Evolutionary conservation across 2,797 vertebrate genomes (phyloP).

Genomic region (Crenuchus spilurus): DNA sequence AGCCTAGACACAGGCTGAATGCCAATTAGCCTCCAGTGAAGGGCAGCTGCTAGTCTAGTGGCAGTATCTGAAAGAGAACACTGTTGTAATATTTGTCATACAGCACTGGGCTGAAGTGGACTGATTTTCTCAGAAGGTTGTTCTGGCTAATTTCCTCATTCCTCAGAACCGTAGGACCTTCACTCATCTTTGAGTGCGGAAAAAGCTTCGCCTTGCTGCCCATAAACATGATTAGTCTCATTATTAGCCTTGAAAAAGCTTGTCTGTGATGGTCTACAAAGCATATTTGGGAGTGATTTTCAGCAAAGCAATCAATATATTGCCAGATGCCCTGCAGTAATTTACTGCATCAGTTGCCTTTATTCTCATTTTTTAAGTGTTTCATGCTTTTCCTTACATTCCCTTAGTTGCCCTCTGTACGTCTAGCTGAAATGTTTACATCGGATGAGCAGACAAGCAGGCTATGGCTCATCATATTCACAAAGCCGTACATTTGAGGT

Average conservation of each 20-base stretch:
- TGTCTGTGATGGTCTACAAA: background rate
- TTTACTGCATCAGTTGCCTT: conserved; percentile 3
- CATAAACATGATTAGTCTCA: conserved; percentile 5
- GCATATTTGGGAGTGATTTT: background rate
- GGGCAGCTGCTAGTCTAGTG: conserved; percentile 29
- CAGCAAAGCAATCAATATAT: conserved; percentile 9
- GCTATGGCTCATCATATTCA: conserved; percentile 14
- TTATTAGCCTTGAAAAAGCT: conserved; percentile 8
- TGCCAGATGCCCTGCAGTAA: background rate
- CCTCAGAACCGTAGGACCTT: background rate
- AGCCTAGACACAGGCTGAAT: conserved; percentile 38
- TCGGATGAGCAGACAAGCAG: background rate
- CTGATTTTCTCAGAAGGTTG: conserved; percentile 21
- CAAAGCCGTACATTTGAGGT: conserved; percentile 18
- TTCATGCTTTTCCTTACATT: background rate
- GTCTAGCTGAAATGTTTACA: background rate
- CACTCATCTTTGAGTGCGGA: background rate
- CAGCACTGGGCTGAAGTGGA: background rate
- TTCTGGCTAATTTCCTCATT: conserved; percentile 16
- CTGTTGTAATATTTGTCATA: conserved; percentile 22
- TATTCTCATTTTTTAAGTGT: conserved; percentile 3
- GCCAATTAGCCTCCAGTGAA: conserved; percentile 43
- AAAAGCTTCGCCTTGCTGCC: background rate
- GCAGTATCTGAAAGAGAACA: conserved; percentile 16
- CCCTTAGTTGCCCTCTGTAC: background rate